Evolutionary conservation across 2,888 invertebrate genomes (phyloP).

Genomic region (Andrena flavipes): DNA sequence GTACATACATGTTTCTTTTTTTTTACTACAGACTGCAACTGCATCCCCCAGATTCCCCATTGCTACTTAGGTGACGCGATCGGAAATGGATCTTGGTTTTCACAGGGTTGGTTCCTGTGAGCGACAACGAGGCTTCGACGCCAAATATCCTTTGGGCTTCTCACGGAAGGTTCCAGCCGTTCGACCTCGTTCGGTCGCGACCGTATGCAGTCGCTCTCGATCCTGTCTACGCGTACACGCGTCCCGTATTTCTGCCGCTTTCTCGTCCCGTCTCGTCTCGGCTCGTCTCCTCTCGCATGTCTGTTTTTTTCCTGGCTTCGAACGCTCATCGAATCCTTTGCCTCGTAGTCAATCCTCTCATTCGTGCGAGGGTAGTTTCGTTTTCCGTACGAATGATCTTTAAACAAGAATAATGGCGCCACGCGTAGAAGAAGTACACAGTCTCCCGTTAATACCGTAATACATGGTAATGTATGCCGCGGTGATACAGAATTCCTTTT

Average conservation of each 20-base stretch:
- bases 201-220: slow-evolving; percentile 53
- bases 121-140: slow-evolving; percentile 1
- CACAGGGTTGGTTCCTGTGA: neutral
- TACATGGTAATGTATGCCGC: neutral
- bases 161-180: slow-evolving; percentile 72
- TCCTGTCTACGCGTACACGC: slow-evolving; percentile 31
- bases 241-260: slow-evolving; percentile 28
- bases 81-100: neutral
- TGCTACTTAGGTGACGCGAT: no score
- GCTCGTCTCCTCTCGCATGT: no score
- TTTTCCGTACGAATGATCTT: neutral
- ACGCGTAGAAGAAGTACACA: neutral
- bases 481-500: neutral
- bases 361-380: neutral
- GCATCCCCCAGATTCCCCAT: no score
- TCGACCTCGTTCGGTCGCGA: slow-evolving; percentile 68
- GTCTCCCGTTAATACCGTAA: neutral
- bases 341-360: neutral
- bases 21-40: no score
- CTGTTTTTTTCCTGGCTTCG: neutral
- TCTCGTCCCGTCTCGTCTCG: slow-evolving; percentile 2
- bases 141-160: slow-evolving; percentile 34
- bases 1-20: neutral
- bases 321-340: neutral
- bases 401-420: neutral